Evolutionary conservation across 2,113 vertebrate species (phyloP), one percentile per base, ranked within the genome.

Genomic region (Psilopogon haemacephalus): DNA sequence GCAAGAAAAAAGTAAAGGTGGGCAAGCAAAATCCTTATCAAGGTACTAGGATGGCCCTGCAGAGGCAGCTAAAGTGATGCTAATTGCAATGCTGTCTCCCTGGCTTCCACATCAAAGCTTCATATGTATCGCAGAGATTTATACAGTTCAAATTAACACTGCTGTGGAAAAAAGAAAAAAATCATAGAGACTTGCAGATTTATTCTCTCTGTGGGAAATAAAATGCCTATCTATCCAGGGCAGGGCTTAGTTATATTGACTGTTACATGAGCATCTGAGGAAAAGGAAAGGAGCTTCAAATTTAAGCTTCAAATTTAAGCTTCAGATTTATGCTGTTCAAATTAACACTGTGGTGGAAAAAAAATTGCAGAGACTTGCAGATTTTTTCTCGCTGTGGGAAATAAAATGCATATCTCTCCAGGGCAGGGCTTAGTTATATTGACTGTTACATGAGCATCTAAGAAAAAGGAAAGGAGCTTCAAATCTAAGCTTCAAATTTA

Each of bases 101-200:
- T 69, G 59, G 28, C 26, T 94, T 94, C 42, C 67, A 24, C 76
- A 74, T 79, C 30, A 85, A 86, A 94, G 65, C 75, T 77, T 87
- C n/a, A 6, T 56, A 17, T 33, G 14, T 70, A 62, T 52, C 35
- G 38, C 42, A 76, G 46, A 68, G 60, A 77, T 80, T 69, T 93
- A 44, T 67, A 70, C 17, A 54, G 38, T 24, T 80, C 64, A 77
- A 80, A 90, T 83, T 90, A 78, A 78, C 54, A 65, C 11, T 28
- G 9, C 19, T 75, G 11, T 72, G 30, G 18, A 26, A 84, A 91
- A 91, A 78, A 58, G 30, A 16, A 26, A 84, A 91, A 91, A 78
- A 58, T 70, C 15, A 23, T 23, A 64, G 78, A 71, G 54, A 69
- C 38, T 40, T 95, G 6, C 24, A 75, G 42, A 67, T 77, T 74